Base-by-base conservation (phyloP, 2,797 vertebrate genomes). In the Hipposideros larvatus region DNA sequence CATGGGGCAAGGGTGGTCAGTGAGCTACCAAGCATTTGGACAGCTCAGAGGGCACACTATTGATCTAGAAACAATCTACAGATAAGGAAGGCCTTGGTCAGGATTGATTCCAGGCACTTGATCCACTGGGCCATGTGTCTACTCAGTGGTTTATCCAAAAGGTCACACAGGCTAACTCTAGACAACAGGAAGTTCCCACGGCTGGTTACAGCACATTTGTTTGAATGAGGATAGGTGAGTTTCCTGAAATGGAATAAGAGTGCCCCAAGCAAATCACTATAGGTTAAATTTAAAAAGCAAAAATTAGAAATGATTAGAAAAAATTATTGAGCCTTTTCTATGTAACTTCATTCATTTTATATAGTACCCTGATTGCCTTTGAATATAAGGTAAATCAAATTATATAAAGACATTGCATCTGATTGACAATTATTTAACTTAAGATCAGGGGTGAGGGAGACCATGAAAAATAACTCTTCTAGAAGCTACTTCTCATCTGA, bases 271-370 rank as follows among this genome's bases (percentile, higher is more conserved):
- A 61, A 82, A 82, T 24, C 22, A 21, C 24, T 53, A 1, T n/a
- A 63, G 31, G 11, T 48, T 31, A 46, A 61, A 77, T 41, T 26
- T 7, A 75, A 48, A 53, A 83, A 74, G 28, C 4, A 59, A 21
- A 73, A 41, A 11, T 59, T 28, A 46, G 41, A 92, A 87, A 74
- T 4, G 34, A 46, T 15, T 51, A 77, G 55, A 88, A 74, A 92
- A 92, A 34, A 31, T 7, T 24, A 80, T n/a, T 71, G 37, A 91
- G 16, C 5, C 8, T 4, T 85, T 96, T 79, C 24, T 43, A 37
- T 8, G 41, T 16, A 71, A 68, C 59, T 93, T 87, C 21, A 88
- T 91, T 83, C 51, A 65, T 66, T 96, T 78, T 70, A 93, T 22
- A 3, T 5, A 74, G 37, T 41, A 74, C 1, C 16, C 55, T 83